phyloP scores from a whole-genome alignment of 2,888 invertebrate genomes.

The Trachelus tabidus region DNA sequence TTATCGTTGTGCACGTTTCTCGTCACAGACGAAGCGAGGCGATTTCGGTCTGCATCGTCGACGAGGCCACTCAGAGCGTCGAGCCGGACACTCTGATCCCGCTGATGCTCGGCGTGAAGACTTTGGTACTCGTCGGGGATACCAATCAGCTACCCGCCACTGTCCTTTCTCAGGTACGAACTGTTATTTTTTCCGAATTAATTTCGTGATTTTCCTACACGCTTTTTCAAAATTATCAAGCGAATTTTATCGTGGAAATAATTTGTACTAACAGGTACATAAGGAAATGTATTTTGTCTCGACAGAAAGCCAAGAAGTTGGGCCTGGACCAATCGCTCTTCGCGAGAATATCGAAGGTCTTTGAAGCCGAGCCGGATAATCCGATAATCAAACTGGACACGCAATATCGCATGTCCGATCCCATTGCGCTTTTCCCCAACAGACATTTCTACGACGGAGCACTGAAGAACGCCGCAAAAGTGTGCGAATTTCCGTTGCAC shows the following conservation, averaged over 20 bases:
- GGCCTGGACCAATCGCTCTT: slow-evolving; percentile 80
- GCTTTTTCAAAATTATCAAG: background rate
- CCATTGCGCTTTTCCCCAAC: slow-evolving; percentile 82
- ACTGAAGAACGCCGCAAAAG: slow-evolving; percentile 53
- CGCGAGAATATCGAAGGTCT: slow-evolving; percentile 73
- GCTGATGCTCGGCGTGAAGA: slow-evolving; percentile 76
- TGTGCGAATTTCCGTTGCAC: slow-evolving; percentile 54
- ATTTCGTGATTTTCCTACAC: background rate
- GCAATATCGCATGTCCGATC: slow-evolving; percentile 87
- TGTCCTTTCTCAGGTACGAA: slow-evolving; percentile 75
- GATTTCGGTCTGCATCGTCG: slow-evolving; percentile 72
- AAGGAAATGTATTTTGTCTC: background rate
- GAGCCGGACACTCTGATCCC: slow-evolving; percentile 84
- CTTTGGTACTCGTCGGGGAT: slow-evolving; percentile 84
- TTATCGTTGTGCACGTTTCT: no score
- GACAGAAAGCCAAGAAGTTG: slow-evolving; percentile 74
- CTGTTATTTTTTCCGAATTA: background rate
- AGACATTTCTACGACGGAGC: slow-evolving; percentile 72
- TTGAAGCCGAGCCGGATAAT: slow-evolving; percentile 61
- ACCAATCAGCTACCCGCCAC: slow-evolving; percentile 83
- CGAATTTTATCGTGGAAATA: no score
- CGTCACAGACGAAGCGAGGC: background rate
- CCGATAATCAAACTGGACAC: slow-evolving; percentile 69
- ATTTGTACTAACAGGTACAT: background rate
- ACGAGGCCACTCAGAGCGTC: slow-evolving; percentile 85